phyloP scores from a whole-genome alignment of 2,113 vertebrate genomes.

The Cynopterus brachyotis region DNA sequence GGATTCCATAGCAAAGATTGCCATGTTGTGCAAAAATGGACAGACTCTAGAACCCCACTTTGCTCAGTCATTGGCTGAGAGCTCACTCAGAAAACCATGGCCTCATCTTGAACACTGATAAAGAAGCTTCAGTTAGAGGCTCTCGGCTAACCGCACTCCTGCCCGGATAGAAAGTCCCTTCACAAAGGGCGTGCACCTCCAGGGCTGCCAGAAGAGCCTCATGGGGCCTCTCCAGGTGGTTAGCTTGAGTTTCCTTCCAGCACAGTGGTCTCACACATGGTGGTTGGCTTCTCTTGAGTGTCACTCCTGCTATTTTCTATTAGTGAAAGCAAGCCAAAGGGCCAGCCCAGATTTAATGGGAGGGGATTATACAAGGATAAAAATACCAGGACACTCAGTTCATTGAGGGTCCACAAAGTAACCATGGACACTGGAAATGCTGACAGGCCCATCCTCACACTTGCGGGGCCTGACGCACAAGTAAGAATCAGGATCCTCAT shows the following conservation, averaged over 20 bases:
- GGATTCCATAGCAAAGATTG: not conserved
- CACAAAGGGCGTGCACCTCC: fast-evolving
- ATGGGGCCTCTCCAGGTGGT: fast-evolving
- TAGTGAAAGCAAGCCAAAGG: not conserved
- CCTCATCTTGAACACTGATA: fast-evolving
- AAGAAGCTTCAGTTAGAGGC: too few relatives aligned
- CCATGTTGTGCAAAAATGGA: not conserved
- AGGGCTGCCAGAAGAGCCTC: fast-evolving
- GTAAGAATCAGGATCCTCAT: not conserved
- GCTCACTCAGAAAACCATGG: fast-evolving
- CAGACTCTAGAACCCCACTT: not conserved
- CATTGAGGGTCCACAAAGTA: not conserved
- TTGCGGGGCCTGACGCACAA: too few relatives aligned
- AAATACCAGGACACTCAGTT: not conserved
- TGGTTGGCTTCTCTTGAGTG: not conserved
- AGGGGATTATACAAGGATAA: too few relatives aligned
- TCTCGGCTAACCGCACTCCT: not conserved
- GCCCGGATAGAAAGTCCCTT: fast-evolving
- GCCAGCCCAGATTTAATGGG: not conserved
- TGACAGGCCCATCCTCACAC: fast-evolving
- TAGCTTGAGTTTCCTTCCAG: not conserved
- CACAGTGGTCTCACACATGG: too few relatives aligned
- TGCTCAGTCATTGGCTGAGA: too few relatives aligned
- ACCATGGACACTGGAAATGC: not conserved
- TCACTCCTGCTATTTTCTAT: not conserved